Evolutionary conservation across 1,140 invertebrate species (phyloP).

Genomic region (Pseudomyrmex flavicornis): DNA sequence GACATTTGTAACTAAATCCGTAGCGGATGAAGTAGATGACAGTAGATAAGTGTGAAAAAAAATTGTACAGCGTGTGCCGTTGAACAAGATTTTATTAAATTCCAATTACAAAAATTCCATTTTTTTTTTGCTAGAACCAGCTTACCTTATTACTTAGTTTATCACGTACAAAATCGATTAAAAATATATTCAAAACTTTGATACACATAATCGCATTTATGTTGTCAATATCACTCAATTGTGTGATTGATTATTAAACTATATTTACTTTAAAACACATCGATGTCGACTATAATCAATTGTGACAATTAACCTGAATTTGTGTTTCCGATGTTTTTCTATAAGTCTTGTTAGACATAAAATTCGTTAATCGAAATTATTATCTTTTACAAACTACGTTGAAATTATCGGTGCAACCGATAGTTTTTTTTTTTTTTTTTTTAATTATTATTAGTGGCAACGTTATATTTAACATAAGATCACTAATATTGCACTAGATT

Average conservation of each 20-base stretch:
- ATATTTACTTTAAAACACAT: not conserved
- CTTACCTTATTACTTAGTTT: conserved; percentile 22
- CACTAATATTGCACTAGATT: conserved; percentile 60
- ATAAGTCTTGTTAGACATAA: not conserved
- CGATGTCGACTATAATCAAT: not conserved
- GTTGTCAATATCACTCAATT: conserved; percentile 3
- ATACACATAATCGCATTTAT: conserved; percentile 10
- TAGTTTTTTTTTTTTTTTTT: no score
- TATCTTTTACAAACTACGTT: conserved; percentile 1
- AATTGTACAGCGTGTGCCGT: conserved; percentile 13
- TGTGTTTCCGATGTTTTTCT: not conserved
- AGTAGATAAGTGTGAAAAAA: conserved; percentile 10
- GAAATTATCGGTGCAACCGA: conserved; percentile 19
- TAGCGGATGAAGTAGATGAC: not conserved
- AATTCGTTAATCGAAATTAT: not conserved
- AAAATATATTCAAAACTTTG: conserved; percentile 15
- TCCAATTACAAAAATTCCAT: conserved; percentile 42
- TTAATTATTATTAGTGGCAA: conserved; percentile 17
- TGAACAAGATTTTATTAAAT: conserved; percentile 56
- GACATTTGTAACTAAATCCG: not conserved
- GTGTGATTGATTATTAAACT: conserved; percentile 22
- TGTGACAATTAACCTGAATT: conserved; percentile 7
- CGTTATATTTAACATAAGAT: conserved; percentile 35
- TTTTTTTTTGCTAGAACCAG: conserved; percentile 10
- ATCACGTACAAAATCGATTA: conserved; percentile 28